Evolutionary conservation across 2,797 vertebrate genomes (phyloP).

Genomic region (Gobionotothen gibberifrons): DNA sequence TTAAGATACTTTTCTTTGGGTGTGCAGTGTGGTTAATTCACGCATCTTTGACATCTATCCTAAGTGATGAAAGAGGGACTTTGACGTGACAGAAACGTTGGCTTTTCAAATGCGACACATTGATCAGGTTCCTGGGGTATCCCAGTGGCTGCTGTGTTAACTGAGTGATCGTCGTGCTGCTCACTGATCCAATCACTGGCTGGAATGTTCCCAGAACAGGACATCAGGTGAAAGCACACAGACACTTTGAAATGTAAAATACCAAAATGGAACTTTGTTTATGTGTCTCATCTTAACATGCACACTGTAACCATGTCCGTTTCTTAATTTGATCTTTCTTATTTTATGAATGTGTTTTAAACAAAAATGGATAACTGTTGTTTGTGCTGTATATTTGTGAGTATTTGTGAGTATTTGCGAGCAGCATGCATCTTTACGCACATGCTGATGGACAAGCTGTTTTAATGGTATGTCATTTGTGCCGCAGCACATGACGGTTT

Average conservation of each 20-base stretch:
- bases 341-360: too few relatives aligned
- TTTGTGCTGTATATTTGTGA: too few relatives aligned
- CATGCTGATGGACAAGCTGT: too few relatives aligned
- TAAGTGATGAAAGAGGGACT: slow-evolving; percentile 13
- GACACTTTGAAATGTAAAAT: slow-evolving; percentile 3
- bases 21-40: slow-evolving; percentile 20
- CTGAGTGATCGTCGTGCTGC: slow-evolving; percentile 44
- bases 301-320: neutral
- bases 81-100: slow-evolving; percentile 9
- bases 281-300: too few relatives aligned
- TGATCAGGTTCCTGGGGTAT: slow-evolving; percentile 49
- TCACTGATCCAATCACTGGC: slow-evolving; percentile 46
- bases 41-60: slow-evolving; percentile 9
- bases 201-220: slow-evolving; percentile 43
- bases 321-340: neutral
- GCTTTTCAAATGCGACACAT: slow-evolving; percentile 37
- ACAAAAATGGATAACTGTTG: too few relatives aligned
- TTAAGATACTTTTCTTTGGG: neutral
- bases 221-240: slow-evolving; percentile 30
- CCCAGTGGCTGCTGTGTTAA: slow-evolving; percentile 49
- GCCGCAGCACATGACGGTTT: too few relatives aligned
- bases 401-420: too few relatives aligned
- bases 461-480: too few relatives aligned
- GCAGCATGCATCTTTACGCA: too few relatives aligned
- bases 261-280: slow-evolving; percentile 1